These are phyloP conservation scores for Eretmochelys imbricata DNA, from an alignment of 2,113 vertebrate genomes.

Conservation along the genomic window DNA sequence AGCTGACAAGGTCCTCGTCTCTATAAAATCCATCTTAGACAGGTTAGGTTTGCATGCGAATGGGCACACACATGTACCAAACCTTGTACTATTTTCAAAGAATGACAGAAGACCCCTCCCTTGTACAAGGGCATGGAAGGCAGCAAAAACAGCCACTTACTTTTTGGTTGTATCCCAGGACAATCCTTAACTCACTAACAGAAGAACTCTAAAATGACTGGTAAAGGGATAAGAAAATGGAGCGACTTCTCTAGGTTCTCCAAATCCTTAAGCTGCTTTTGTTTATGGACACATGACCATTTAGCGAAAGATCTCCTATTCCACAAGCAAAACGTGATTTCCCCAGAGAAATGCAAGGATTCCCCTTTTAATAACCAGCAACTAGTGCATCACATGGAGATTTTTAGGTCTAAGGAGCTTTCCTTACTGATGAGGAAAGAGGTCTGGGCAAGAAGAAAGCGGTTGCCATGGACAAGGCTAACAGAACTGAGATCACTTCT, in stretches of 20 bases:
- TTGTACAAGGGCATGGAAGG: not conserved
- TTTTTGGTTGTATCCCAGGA: not conserved
- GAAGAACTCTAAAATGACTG: not conserved
- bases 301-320: constrained; percentile 63
- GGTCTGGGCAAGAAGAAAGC: not conserved
- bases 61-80: not conserved
- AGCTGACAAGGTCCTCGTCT: not conserved
- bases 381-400: constrained; percentile 56
- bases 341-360: constrained; percentile 65
- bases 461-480: not conserved
- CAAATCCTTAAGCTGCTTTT: constrained; percentile 73
- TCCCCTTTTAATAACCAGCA: not conserved
- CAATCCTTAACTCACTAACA: not conserved
- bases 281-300: constrained; percentile 61
- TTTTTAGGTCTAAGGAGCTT: not conserved
- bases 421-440: not conserved
- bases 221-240: constrained; percentile 33
- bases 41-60: not conserved
- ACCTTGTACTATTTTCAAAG: not conserved
- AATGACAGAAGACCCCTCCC: not conserved
- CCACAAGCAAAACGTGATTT: not conserved
- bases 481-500: not conserved
- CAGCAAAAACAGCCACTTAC: not conserved
- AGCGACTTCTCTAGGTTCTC: constrained; percentile 23
- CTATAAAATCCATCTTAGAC: not conserved